Evolutionary conservation across 2,797 vertebrate species (phyloP).

Genomic region (Arnoldichthys spilopterus): DNA sequence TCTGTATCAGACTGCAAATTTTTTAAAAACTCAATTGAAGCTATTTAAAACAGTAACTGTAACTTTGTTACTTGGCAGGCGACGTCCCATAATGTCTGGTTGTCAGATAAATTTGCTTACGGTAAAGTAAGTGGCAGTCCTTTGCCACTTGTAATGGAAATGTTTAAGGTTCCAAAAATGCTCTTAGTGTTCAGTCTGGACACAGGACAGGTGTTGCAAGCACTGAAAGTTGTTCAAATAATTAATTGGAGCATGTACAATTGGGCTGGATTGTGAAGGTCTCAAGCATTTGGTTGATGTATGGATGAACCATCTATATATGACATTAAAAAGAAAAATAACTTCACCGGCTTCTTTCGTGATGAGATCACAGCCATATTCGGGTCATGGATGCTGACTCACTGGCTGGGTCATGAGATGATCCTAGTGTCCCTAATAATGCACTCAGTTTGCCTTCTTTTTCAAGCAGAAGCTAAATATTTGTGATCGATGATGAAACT

Average conservation of each 20-base stretch:
- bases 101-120: constrained; percentile 72
- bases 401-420: neutral
- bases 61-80: constrained; percentile 81
- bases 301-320: constrained; percentile 94
- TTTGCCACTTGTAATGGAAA: constrained; percentile 88
- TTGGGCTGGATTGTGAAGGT: constrained; percentile 85
- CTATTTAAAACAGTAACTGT: constrained; percentile 82
- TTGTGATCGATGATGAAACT: neutral
- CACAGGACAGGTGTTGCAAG: constrained; percentile 85
- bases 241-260: constrained; percentile 89
- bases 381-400: neutral
- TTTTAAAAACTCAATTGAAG: constrained; percentile 80
- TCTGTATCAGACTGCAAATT: constrained; percentile 98
- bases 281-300: constrained; percentile 90
- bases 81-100: constrained; percentile 72
- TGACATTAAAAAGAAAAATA: constrained; percentile 85
- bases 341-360: constrained; percentile 21
- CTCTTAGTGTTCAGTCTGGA: constrained; percentile 87
- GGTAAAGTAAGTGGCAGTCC: constrained; percentile 81
- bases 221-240: constrained; percentile 82
- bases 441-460: neutral
- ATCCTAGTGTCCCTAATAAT: neutral
- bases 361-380: neutral
- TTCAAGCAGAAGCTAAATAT: neutral
- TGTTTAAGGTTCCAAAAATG: constrained; percentile 84